phyloP scores from a whole-genome alignment of 2,113 vertebrate species.

The Daubentonia madagascariensis region DNA sequence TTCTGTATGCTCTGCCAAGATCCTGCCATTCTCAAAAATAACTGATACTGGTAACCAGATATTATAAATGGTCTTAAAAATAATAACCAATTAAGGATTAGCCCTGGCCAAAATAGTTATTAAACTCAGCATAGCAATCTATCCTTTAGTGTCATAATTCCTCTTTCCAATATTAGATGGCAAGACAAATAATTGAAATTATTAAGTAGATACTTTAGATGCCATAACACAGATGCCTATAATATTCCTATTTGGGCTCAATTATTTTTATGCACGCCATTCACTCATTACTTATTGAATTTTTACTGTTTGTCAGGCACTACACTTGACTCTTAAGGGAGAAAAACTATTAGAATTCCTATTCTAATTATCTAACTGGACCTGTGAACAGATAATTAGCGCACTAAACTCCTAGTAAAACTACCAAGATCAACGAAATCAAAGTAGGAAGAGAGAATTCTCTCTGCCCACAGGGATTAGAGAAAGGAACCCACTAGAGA shows the following conservation, averaged over 20 bases:
- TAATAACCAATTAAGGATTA: background rate
- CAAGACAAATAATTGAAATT: background rate
- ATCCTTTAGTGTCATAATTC: background rate
- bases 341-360: background rate
- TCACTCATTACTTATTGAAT: background rate
- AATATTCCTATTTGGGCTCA: background rate
- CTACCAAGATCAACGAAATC: background rate
- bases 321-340: background rate
- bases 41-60: background rate
- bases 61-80: constrained; percentile 24
- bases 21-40: background rate
- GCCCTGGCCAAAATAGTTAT: background rate
- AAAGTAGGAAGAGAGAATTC: background rate
- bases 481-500: background rate
- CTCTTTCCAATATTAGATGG: background rate
- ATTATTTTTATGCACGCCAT: background rate
- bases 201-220: background rate
- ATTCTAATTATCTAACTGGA: background rate
- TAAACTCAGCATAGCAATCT: background rate
- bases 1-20: background rate
- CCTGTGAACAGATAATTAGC: background rate
- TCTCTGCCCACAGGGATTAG: background rate
- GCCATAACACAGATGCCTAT: background rate
- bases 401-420: background rate
- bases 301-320: background rate